Conservation (phyloP, 2,888 invertebrate genomes). For the Hermaeophaga mercurialis region DNA sequence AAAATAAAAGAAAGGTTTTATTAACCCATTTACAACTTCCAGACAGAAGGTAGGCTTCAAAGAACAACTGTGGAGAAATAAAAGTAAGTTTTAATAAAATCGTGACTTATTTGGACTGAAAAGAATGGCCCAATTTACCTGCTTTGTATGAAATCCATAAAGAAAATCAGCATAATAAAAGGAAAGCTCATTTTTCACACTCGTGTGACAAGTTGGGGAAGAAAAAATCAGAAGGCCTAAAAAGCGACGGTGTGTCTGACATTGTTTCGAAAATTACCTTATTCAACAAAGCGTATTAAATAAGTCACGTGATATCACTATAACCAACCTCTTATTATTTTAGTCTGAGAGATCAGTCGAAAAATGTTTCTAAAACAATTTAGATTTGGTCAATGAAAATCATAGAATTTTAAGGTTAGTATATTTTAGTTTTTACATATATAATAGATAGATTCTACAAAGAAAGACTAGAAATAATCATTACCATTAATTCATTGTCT, state of each 20-base stretch:
- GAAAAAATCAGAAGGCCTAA: conserved; percentile 1
- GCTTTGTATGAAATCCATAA: neutral
- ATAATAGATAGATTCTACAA: no score
- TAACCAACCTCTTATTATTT: neutral
- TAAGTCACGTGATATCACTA: neutral
- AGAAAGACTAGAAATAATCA: no score
- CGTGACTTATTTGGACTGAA: neutral
- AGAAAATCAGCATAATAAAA: neutral
- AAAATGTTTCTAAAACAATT: no score
- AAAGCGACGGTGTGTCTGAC: neutral
- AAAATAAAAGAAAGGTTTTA: no score
- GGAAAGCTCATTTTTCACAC: neutral
- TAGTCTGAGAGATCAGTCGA: conserved; percentile 3
- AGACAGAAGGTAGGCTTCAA: no score
- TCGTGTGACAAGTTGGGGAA: conserved; percentile 1
- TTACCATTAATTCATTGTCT: no score
- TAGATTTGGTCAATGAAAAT: no score
- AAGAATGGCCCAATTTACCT: neutral
- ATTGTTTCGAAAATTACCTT: conserved; percentile 3
- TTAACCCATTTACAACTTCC: no score
- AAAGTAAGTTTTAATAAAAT: no score
- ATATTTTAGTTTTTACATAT: no score
- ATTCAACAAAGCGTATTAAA: neutral
- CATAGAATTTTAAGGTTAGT: no score
- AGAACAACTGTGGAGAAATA: neutral